phyloP scores from a whole-genome alignment of 2,797 vertebrate species.

The Alauda arvensis region DNA sequence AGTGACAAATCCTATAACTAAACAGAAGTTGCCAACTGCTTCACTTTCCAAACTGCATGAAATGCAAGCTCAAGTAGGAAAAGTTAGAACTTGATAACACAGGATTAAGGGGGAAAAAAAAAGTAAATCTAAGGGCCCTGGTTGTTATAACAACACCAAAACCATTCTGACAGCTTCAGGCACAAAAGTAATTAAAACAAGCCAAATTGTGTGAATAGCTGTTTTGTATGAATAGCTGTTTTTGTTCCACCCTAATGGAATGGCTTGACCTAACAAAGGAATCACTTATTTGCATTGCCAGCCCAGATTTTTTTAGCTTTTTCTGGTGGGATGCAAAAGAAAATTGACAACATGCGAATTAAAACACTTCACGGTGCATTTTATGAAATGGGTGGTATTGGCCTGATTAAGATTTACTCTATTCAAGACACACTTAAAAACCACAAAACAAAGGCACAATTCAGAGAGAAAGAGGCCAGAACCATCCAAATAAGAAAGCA shows the following conservation, averaged over 20 bases:
- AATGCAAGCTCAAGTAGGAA: neutral
- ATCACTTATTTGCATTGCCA: slow-evolving; percentile 3
- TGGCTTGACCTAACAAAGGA: neutral
- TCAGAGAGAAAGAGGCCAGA: neutral
- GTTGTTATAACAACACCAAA: slow-evolving; percentile 26
- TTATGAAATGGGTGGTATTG: neutral
- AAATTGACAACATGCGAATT: neutral
- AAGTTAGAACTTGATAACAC: neutral
- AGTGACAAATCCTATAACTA: slow-evolving; percentile 9
- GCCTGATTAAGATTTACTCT: slow-evolving; percentile 12
- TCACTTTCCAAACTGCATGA: neutral
- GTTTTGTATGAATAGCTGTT: slow-evolving; percentile 13
- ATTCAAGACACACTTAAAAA: slow-evolving; percentile 4
- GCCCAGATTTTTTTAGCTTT: neutral
- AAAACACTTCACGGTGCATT: neutral
- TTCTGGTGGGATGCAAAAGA: neutral
- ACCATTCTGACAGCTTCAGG: slow-evolving; percentile 7
- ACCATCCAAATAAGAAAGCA: neutral
- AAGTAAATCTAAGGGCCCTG: neutral
- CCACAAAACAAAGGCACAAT: slow-evolving; percentile 27
- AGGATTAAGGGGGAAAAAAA: neutral
- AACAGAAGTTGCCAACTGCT: neutral
- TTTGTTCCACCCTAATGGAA: slow-evolving; percentile 12
- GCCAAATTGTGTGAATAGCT: slow-evolving; percentile 11
- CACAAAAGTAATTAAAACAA: slow-evolving; percentile 44